Percentiles rank a stretch among this genome's conserved stretches.
These are phyloP conservation scores for Halictus quadricinctus DNA, from an alignment of 2,888 invertebrate genomes.

Conservation along the genomic window DNA sequence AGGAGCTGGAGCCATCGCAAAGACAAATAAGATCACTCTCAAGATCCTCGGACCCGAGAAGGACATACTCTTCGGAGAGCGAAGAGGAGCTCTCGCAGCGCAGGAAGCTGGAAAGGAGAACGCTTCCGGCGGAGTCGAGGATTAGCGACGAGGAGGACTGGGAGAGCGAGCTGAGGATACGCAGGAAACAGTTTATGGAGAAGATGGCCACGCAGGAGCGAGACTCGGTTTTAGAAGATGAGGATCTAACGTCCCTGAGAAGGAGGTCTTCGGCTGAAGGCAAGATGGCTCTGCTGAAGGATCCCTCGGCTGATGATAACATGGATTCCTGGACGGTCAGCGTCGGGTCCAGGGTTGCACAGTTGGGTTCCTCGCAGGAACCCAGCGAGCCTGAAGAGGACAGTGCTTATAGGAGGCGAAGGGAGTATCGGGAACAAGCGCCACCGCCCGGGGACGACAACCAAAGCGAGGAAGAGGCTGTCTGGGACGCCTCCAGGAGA, in stretches of 20 bases:
- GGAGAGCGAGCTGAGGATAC: slow-evolving; percentile 76
- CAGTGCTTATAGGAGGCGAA: slow-evolving; percentile 57
- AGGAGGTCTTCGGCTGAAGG: slow-evolving; percentile 80
- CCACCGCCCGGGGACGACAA: slow-evolving; percentile 70
- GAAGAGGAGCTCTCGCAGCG: slow-evolving; percentile 70
- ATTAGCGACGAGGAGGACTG: slow-evolving; percentile 79
- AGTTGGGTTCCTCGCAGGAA: slow-evolving; percentile 77
- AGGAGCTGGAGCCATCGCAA: slow-evolving; percentile 64
- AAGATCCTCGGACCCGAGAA: slow-evolving; percentile 65
- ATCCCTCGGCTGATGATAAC: slow-evolving; percentile 73
- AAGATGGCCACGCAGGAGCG: slow-evolving; percentile 67
- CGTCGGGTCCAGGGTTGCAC: slow-evolving; percentile 71
- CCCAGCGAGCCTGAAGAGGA: slow-evolving; percentile 78
- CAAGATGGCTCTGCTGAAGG: slow-evolving; percentile 78
- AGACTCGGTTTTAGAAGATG: slow-evolving; percentile 62
- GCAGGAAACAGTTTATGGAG: slow-evolving; percentile 72
- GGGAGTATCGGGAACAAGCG: slow-evolving; percentile 71
- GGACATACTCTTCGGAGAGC: slow-evolving; percentile 74
- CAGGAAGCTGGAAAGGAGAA: slow-evolving; percentile 47
- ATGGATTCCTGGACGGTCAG: slow-evolving; percentile 80
- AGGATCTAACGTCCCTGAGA: slow-evolving; percentile 70
- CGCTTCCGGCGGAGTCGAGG: slow-evolving; percentile 64
- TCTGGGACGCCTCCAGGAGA: slow-evolving; percentile 62
- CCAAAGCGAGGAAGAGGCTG: slow-evolving; percentile 68
- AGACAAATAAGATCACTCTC: slow-evolving; percentile 65